Evolutionary conservation across 2,113 vertebrate genomes (phyloP).

Genomic region (Toxostoma redivivum): DNA sequence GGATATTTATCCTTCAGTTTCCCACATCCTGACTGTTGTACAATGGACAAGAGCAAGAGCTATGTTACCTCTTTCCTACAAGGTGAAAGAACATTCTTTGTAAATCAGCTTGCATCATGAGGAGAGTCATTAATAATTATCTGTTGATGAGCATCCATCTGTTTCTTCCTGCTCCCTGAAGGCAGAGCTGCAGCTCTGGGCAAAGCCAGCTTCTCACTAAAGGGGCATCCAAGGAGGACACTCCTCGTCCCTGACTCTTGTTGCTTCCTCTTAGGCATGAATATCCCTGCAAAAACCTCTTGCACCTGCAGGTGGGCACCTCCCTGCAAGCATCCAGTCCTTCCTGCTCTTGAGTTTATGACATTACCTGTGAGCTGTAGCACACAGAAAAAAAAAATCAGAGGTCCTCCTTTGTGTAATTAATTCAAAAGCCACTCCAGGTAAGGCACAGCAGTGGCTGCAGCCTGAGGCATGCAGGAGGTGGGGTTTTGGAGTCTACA

Average conservation of each 20-base stretch:
- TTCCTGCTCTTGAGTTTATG: neutral
- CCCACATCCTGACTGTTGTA: neutral
- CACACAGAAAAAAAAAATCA: neutral
- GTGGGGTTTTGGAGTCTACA: neutral
- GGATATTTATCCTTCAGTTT: neutral
- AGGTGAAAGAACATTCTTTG: neutral
- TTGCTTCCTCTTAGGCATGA: neutral
- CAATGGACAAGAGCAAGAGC: neutral
- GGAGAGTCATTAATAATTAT: neutral
- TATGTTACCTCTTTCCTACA: neutral
- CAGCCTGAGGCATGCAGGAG: no score
- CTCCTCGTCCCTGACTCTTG: neutral
- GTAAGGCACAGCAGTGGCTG: neutral
- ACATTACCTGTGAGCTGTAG: neutral
- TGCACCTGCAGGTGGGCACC: neutral
- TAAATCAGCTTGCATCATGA: neutral
- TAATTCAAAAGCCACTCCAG: neutral
- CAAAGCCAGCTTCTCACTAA: neutral
- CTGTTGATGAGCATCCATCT: neutral
- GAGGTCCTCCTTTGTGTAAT: neutral
- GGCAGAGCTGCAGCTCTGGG: neutral
- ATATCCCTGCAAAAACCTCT: neutral
- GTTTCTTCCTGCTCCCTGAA: neutral
- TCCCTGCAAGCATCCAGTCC: neutral
- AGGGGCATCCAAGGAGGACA: neutral